Percentiles rank a stretch among this genome's conserved stretches.
Conservation (phyloP, 2,888 invertebrate genomes). For the Ernsta delagoae region DNA sequence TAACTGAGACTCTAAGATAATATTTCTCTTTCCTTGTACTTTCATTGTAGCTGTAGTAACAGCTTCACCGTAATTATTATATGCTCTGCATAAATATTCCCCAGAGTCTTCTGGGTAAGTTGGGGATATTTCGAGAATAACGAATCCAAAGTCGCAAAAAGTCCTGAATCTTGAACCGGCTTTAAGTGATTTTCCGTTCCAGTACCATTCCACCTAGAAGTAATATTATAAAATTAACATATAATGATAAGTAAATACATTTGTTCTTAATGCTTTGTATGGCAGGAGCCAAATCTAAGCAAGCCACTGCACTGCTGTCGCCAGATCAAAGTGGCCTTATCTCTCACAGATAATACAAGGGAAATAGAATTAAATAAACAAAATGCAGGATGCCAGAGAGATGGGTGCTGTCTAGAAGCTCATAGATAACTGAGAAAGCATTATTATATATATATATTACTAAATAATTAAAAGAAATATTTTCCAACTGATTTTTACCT, state of each 20-base stretch:
- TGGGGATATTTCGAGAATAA: slow-evolving; percentile 98
- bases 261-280: too few relatives aligned
- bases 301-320: too few relatives aligned
- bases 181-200: slow-evolving; percentile 95
- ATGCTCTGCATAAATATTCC: slow-evolving; percentile 94
- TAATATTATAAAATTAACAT: not conserved
- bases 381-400: too few relatives aligned
- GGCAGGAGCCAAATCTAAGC: too few relatives aligned
- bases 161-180: slow-evolving; percentile 97
- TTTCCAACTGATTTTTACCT: too few relatives aligned
- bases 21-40: slow-evolving; percentile 95
- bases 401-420: too few relatives aligned
- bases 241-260: not conserved
- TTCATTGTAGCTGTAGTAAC: slow-evolving; percentile 95
- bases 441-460: too few relatives aligned
- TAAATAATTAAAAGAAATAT: too few relatives aligned
- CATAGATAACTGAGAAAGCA: too few relatives aligned
- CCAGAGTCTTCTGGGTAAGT: slow-evolving; percentile 98
- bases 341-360: too few relatives aligned
- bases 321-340: too few relatives aligned
- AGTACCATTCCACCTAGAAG: slow-evolving; percentile 94
- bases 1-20: slow-evolving; percentile 95
- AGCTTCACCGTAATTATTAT: slow-evolving; percentile 95
- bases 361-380: too few relatives aligned
- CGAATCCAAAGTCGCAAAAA: slow-evolving; percentile 99